phyloP scores from a whole-genome alignment of 2,888 invertebrate genomes.

The Phania funesta region DNA sequence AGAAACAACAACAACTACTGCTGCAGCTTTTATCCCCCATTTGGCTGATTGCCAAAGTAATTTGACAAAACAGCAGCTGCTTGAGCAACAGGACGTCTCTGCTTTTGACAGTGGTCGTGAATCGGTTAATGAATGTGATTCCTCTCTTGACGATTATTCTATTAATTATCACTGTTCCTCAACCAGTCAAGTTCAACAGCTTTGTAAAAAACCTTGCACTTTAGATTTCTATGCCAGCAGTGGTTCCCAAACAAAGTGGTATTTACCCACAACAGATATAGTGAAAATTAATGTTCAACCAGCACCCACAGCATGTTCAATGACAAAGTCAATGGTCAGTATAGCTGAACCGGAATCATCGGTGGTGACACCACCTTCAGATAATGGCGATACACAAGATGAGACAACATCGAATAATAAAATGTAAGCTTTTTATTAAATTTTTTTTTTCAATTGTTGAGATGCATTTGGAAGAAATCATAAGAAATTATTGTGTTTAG shows the following conservation, averaged over 20 bases:
- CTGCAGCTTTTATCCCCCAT: constrained; percentile 6
- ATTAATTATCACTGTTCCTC: constrained; percentile 16
- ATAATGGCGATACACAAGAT: constrained; percentile 25
- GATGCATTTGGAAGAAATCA: too few species aligned
- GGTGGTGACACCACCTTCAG: constrained; percentile 59
- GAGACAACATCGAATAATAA: constrained; percentile 36
- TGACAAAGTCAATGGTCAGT: constrained; percentile 56
- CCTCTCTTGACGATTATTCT: constrained; percentile 66
- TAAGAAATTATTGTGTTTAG: too few species aligned
- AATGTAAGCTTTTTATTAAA: constrained; percentile 47
- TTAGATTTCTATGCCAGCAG: constrained; percentile 71
- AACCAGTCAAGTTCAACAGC: constrained; percentile 21
- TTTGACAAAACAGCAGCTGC: constrained; percentile 52
- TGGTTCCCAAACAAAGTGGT: constrained; percentile 75
- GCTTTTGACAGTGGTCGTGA: constrained; percentile 76
- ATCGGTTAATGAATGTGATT: constrained; percentile 75
- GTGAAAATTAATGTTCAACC: constrained; percentile 55
- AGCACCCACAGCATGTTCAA: not conserved
- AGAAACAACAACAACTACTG: constrained; percentile 9
- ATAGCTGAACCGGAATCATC: constrained; percentile 65
- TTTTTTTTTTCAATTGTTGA: not conserved
- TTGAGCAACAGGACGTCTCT: constrained; percentile 63
- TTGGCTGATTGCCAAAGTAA: constrained; percentile 57
- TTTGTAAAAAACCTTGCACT: constrained; percentile 67
- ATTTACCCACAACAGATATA: constrained; percentile 71